phyloP scores from a whole-genome alignment of 2,888 invertebrate species.

The Chrysolina americana region DNA sequence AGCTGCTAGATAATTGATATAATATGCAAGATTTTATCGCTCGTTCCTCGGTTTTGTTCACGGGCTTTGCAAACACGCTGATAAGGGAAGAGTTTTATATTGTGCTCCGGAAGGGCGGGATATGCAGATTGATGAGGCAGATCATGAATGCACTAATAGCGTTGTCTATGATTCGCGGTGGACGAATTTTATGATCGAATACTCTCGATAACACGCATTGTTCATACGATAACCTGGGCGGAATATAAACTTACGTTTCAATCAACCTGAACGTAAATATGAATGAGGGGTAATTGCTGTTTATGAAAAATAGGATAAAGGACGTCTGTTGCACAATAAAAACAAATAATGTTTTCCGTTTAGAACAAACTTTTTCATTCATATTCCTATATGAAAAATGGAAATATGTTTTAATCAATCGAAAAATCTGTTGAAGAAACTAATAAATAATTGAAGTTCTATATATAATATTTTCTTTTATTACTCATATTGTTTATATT shows the following conservation, averaged over 20 bases:
- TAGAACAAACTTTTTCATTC: too few species aligned
- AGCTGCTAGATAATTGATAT: conserved; percentile 38
- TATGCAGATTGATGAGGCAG: conserved; percentile 39
- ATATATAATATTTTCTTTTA: too few species aligned
- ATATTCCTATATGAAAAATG: too few species aligned
- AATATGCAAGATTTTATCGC: conserved; percentile 34
- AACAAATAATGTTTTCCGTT: too few species aligned
- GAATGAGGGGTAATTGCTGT: too few species aligned
- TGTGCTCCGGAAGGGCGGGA: conserved; percentile 15
- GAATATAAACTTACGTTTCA: not conserved
- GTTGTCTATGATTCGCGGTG: not conserved
- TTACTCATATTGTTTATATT: too few species aligned
- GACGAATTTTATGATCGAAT: not conserved
- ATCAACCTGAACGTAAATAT: too few species aligned
- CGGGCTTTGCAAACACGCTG: conserved; percentile 34
- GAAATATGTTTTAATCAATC: too few species aligned
- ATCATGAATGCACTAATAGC: conserved; percentile 24
- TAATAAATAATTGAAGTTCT: too few species aligned
- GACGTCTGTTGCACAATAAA: too few species aligned
- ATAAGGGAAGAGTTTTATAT: conserved; percentile 35
- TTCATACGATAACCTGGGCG: not conserved
- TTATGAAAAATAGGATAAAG: too few species aligned
- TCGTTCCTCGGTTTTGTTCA: conserved; percentile 33
- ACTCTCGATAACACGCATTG: not conserved
- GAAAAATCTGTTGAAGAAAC: too few species aligned